Evolutionary conservation across 1,140 invertebrate species (phyloP).

Genomic region (Drosophila teissieri): DNA sequence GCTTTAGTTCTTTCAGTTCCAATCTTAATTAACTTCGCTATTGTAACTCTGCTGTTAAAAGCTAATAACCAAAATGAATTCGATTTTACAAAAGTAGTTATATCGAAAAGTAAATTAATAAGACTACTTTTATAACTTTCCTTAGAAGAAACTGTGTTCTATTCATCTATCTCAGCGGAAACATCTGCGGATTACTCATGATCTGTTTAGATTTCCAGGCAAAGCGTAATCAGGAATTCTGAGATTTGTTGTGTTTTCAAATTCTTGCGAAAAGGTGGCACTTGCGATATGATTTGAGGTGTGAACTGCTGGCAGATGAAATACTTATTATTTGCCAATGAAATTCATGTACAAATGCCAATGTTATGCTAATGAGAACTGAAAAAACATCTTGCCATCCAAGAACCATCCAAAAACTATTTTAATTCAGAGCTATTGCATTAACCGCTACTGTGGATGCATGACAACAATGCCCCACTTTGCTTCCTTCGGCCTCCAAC

Average conservation of each 20-base stretch:
- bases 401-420: neutral
- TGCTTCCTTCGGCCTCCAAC: neutral
- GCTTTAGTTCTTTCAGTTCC: neutral
- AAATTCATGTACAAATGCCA: neutral
- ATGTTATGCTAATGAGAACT: neutral
- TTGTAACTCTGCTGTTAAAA: too few relatives aligned
- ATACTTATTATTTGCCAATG: neutral
- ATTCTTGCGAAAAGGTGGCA: neutral
- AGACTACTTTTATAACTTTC: too few relatives aligned
- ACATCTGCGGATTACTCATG: neutral
- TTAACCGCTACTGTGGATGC: slow-evolving; percentile 4
- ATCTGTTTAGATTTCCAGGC: neutral
- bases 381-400: too few relatives aligned
- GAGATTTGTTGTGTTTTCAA: slow-evolving; percentile 1
- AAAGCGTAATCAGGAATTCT: neutral
- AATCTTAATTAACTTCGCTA: neutral
- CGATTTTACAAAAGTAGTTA: too few relatives aligned
- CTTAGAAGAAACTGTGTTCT: neutral
- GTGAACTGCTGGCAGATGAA: neutral
- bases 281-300: neutral
- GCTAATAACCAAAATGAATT: too few relatives aligned
- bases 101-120: too few relatives aligned
- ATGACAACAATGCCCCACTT: slow-evolving; percentile 4
- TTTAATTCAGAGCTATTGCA: neutral
- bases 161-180: neutral